Conservation (phyloP, 2,113 vertebrate genomes). For the Lophius piscatorius region DNA sequence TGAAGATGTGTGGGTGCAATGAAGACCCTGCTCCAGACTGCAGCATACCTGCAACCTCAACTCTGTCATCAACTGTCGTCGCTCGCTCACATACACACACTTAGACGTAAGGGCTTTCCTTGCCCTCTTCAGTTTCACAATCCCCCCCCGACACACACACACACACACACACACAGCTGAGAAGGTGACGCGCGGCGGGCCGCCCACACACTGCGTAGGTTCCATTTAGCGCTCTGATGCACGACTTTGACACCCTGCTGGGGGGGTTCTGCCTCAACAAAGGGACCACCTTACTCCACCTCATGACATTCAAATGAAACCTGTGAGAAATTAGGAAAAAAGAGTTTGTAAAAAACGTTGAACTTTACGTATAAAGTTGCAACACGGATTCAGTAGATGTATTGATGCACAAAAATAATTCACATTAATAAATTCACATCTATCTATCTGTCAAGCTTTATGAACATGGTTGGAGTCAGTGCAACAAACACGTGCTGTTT, state of each 20-base stretch:
- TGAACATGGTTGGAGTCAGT: too few species aligned
- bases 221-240: background rate
- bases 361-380: too few species aligned
- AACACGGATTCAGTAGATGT: too few species aligned
- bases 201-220: conserved; percentile 48
- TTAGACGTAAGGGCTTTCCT: conserved; percentile 49
- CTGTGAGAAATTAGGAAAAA: conserved; percentile 13
- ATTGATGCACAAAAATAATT: too few species aligned
- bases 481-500: too few species aligned
- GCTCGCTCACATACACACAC: background rate
- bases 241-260: conserved; percentile 11
- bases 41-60: conserved; percentile 14
- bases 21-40: conserved; percentile 20
- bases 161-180: conserved; percentile 20
- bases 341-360: too few species aligned
- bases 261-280: background rate
- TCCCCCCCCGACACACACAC: conserved; percentile 7
- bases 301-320: conserved; percentile 37
- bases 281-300: conserved; percentile 34
- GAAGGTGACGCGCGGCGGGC: conserved; percentile 19
- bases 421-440: too few species aligned
- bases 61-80: conserved; percentile 4
- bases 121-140: conserved; percentile 37
- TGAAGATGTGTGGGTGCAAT: conserved; percentile 42
- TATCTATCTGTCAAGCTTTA: too few species aligned